Evolutionary conservation across 1,140 invertebrate species (phyloP), one percentile per base, ranked within the genome.

Genomic region (Phthorimaea operculella): DNA sequence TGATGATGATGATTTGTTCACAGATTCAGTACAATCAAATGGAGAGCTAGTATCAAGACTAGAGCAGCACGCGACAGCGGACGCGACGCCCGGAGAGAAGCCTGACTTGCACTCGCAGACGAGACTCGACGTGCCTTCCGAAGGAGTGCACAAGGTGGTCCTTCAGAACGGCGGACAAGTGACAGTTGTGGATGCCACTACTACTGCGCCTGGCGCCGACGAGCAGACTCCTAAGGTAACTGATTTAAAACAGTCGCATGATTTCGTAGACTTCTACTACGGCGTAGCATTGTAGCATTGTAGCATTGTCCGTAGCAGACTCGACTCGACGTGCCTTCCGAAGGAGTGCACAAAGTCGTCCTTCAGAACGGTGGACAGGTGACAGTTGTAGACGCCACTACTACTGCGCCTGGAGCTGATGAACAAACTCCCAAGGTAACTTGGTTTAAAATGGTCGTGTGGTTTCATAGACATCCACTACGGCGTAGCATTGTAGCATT

Each of bases 1-100:
- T n/a, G n/a, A n/a, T n/a, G n/a, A n/a, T n/a, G n/a, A n/a, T n/a
- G n/a, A n/a, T 39, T 10, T 39, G 10, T 39, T 9, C 8, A 39
- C 53, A 83, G 80, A 81, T 63, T 69, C 77, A 67, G 81, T 87
- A 11, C 76, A 86, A 63, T 63, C 79, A 54, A 82, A 88, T 57
- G 87, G 85, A 1, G 80, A 87, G 60, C 57, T 87, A 7, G 68
- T 88, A 0, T 87, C 86, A 4, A 72, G 80, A 15, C 56, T 88
- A 4, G 81, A 86, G 52, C 82, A 86, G 42, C 79, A 86, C 36
- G 78, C 80, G 0, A 80, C 86, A 50, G 76, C 75, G 0, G 83
- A 84, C 16, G 55, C 70, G 0, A 68, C 62, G 5, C 70, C 67
- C 0, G 77, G 77, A 18, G 79, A 77, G 49, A 74, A 79, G 33